phyloP scores from a whole-genome alignment of 1,140 invertebrate genomes.

The Sycobia sp. region DNA sequence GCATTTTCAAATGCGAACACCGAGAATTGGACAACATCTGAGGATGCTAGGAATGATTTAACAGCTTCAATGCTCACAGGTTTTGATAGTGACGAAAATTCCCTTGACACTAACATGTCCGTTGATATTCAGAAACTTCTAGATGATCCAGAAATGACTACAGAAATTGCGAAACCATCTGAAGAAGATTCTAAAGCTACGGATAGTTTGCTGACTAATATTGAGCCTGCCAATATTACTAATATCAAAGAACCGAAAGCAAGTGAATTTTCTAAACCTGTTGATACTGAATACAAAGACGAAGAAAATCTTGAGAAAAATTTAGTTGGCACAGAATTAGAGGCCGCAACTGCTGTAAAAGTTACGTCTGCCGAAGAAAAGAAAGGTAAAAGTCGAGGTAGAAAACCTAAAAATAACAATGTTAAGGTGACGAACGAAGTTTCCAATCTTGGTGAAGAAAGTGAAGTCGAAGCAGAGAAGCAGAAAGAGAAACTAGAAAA shows the following conservation, averaged over 20 bases:
- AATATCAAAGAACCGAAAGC: slow-evolving; percentile 18
- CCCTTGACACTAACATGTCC: slow-evolving; percentile 42
- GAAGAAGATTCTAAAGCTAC: slow-evolving; percentile 8
- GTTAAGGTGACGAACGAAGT: slow-evolving; percentile 3
- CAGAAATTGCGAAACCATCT: slow-evolving; percentile 34
- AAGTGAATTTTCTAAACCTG: background rate
- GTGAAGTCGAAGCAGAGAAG: slow-evolving; percentile 38
- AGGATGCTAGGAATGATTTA: background rate
- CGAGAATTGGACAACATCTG: slow-evolving; percentile 13
- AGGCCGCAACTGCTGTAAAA: background rate
- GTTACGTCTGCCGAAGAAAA: background rate
- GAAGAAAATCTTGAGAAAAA: background rate
- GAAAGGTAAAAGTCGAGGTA: slow-evolving; percentile 27
- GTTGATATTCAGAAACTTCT: slow-evolving; percentile 45
- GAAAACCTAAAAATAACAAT: slow-evolving; percentile 34
- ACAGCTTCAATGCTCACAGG: slow-evolving; percentile 26
- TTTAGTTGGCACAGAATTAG: background rate
- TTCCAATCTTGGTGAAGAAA: slow-evolving; percentile 43
- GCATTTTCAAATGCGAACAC: slow-evolving; percentile 6
- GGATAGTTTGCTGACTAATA: background rate
- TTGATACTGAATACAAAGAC: background rate
- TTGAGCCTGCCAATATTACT: background rate
- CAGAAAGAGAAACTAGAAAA: slow-evolving; percentile 31
- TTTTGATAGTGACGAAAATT: slow-evolving; percentile 50
- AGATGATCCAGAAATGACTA: slow-evolving; percentile 43